Evolutionary conservation across 1,140 invertebrate genomes (phyloP).

Genomic region (Chironomus striatipennis): DNA sequence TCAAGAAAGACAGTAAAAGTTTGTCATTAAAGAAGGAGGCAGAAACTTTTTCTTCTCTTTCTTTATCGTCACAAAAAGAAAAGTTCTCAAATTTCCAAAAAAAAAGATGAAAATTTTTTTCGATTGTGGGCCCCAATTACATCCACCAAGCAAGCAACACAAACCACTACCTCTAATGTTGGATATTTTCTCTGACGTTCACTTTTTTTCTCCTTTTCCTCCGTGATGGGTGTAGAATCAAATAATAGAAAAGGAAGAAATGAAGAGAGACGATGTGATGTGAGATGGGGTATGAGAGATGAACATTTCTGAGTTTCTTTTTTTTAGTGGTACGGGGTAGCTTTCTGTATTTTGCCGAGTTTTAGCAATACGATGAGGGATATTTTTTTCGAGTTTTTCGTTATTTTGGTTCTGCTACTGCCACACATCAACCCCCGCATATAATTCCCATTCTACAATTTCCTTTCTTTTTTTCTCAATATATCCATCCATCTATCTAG

Average conservation of each 20-base stretch:
- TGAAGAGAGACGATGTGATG: neutral
- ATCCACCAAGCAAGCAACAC: neutral
- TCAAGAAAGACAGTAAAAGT: neutral
- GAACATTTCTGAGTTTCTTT: too few species aligned
- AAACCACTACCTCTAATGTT: neutral
- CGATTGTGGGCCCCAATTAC: neutral
- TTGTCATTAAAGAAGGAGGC: neutral
- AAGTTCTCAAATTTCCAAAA: too few species aligned
- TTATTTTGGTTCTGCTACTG: neutral
- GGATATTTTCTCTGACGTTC: conserved; percentile 12
- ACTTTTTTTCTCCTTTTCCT: neutral
- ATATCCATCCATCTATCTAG: conserved; percentile 1
- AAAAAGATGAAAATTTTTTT: neutral
- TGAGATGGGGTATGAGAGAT: neutral
- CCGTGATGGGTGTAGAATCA: conserved; percentile 5
- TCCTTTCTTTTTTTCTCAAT: neutral
- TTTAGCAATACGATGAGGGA: neutral
- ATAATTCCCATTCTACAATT: neutral
- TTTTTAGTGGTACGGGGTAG: too few species aligned
- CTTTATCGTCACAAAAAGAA: too few species aligned
- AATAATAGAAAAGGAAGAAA: conserved; percentile 14
- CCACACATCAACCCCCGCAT: neutral
- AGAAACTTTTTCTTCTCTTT: neutral
- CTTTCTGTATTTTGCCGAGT: too few species aligned
- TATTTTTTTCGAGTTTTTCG: neutral